phyloP scores from a whole-genome alignment of 2,797 vertebrate genomes.

The Tokudaia tokunoshimensis region DNA sequence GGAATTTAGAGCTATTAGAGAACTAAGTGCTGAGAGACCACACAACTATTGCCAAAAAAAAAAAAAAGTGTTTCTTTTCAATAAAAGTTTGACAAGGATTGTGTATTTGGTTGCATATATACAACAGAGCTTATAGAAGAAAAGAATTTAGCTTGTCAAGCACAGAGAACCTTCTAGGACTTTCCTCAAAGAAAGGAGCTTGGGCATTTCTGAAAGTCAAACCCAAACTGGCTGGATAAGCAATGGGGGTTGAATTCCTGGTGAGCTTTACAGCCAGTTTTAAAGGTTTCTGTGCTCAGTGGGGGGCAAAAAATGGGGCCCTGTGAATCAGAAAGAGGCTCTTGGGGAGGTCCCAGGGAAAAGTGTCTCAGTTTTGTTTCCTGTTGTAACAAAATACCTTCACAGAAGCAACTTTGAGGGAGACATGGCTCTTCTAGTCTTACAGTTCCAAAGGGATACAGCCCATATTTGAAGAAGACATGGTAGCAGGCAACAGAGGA shows the following conservation, averaged over 20 bases:
- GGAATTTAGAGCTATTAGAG: neutral
- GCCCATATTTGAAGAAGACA: neutral
- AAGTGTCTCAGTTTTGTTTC: neutral
- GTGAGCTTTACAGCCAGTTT: neutral
- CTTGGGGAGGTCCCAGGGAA: neutral
- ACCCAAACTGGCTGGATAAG: neutral
- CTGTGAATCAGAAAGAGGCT: neutral
- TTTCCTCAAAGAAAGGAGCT: neutral
- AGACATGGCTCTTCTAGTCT: neutral
- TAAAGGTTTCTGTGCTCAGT: neutral
- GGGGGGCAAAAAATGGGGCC: neutral
- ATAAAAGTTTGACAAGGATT: neutral
- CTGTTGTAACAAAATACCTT: neutral
- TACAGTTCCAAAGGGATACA: no score
- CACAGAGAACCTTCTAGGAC: neutral
- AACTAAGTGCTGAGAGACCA: neutral
- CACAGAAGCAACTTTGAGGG: neutral
- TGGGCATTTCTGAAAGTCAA: constrained; percentile 12
- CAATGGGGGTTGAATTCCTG: neutral
- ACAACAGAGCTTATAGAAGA: neutral
- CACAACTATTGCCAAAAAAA: neutral
- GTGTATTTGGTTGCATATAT: neutral
- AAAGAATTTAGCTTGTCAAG: neutral
- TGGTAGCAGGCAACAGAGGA: neutral
- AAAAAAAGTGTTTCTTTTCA: neutral